A percentile compares a stretch with the other conserved stretches of the same genome.
Evolutionary conservation across 2,888 invertebrate genomes (phyloP).

Genomic region (Platycheirus albimanus): DNA sequence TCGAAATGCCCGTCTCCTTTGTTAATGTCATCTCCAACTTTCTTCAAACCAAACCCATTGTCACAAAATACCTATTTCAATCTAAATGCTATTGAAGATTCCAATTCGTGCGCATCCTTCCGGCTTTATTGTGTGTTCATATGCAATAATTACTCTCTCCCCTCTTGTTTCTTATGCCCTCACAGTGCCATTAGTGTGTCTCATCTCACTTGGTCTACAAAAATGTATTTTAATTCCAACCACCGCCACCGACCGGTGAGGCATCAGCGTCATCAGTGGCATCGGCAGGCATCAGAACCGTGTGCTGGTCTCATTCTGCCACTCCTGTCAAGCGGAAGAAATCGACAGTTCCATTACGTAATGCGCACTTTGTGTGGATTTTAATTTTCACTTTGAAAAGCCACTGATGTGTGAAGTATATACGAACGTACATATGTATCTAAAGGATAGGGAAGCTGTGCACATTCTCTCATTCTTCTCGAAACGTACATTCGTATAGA

Average conservation of each 20-base stretch:
- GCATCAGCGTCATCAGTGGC: too few relatives aligned
- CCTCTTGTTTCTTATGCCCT: slow-evolving; percentile 10
- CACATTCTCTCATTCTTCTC: slow-evolving; percentile 27
- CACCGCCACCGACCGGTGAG: background rate
- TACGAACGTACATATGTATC: too few relatives aligned
- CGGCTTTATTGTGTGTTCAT: slow-evolving; percentile 59
- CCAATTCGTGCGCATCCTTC: slow-evolving; percentile 67
- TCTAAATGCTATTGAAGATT: slow-evolving; percentile 64
- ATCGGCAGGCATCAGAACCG: background rate
- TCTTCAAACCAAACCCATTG: slow-evolving; percentile 20
- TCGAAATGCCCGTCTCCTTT: background rate
- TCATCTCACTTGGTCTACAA: slow-evolving; percentile 22
- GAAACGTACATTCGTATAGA: slow-evolving; percentile 1
- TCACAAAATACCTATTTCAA: slow-evolving; percentile 40
- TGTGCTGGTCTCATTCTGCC: slow-evolving; percentile 26
- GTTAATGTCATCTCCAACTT: background rate
- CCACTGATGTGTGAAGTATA: slow-evolving; percentile 72
- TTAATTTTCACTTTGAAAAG: slow-evolving; percentile 71
- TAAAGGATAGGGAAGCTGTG: slow-evolving; percentile 49
- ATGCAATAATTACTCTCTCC: slow-evolving; percentile 68
- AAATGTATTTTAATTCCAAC: slow-evolving; percentile 17
- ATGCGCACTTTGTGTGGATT: slow-evolving; percentile 74
- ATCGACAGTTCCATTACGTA: slow-evolving; percentile 68
- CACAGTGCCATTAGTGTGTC: slow-evolving; percentile 55
- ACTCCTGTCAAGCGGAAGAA: slow-evolving; percentile 68